A percentile compares a stretch with the other conserved stretches of the same genome.
These are phyloP conservation scores for Apostichopus japonicus DNA, from an alignment of 35 echinoderm and acorn worm genomes.

Conservation along the genomic window DNA sequence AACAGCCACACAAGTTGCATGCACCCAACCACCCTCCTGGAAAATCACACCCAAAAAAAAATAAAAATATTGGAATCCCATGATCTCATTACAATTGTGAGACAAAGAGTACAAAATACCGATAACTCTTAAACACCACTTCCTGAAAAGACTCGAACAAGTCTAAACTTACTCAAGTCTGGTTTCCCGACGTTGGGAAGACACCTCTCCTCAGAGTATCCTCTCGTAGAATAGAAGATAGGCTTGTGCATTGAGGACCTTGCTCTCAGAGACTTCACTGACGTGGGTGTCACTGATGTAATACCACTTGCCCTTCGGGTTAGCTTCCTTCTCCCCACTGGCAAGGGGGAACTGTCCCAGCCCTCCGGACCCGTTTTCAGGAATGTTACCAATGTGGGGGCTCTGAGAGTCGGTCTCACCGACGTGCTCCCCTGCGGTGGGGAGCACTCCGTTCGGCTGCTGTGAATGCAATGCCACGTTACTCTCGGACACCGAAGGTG, in stretches of 20 bases:
- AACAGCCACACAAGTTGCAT: neutral
- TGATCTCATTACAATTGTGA: neutral
- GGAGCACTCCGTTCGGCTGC: slow-evolving; percentile 45
- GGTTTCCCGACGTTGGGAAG: neutral
- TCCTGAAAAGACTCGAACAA: neutral
- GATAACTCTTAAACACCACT: neutral
- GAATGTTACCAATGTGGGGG: slow-evolving; percentile 14
- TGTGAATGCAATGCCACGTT: neutral
- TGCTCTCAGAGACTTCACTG: slow-evolving; percentile 79
- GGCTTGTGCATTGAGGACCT: slow-evolving; percentile 89
- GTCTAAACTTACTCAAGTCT: neutral
- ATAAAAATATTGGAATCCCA: neutral
- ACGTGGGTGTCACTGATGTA: slow-evolving; percentile 97
- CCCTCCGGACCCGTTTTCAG: neutral
- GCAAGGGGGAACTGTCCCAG: slow-evolving; percentile 12
- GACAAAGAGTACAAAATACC: neutral
- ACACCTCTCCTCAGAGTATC: slow-evolving; percentile 37
- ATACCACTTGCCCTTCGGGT: slow-evolving; percentile 87
- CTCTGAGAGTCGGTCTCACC: neutral
- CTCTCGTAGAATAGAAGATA: slow-evolving; percentile 98
- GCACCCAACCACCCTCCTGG: neutral
- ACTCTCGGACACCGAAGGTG: neutral
- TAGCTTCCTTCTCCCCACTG: slow-evolving; percentile 57
- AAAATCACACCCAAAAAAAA: neutral
- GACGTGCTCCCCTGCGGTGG: neutral